Evolutionary conservation across 2,113 vertebrate genomes (phyloP).

Genomic region (Dicaeum eximium): DNA sequence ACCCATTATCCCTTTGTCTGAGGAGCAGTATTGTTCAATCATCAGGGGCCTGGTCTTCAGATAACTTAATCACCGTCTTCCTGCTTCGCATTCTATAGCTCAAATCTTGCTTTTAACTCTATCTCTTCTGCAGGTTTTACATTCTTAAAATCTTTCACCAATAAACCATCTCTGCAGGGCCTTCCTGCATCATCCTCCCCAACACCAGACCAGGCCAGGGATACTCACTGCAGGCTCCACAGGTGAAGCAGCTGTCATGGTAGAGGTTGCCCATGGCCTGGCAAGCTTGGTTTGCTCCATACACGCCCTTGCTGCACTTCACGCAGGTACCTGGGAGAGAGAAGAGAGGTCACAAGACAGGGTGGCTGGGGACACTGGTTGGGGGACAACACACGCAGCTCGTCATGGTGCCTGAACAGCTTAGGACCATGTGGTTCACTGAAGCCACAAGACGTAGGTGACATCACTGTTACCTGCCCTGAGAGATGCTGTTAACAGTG

Average conservation of each 20-base stretch:
- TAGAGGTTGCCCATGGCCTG: conserved; percentile 97
- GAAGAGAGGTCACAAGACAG: neutral
- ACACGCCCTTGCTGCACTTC: conserved; percentile 90
- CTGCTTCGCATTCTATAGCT: too few relatives aligned
- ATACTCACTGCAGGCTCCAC: conserved; percentile 93
- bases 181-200: too few relatives aligned
- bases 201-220: neutral
- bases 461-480: accelerated
- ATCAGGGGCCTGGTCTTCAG: too few relatives aligned
- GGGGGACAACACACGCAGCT: neutral
- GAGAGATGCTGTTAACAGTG: neutral
- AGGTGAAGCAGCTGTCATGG: conserved; percentile 93
- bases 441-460: neutral
- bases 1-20: too few relatives aligned
- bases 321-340: conserved; percentile 82
- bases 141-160: too few relatives aligned
- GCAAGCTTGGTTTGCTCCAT: conserved; percentile 91
- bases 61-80: too few relatives aligned
- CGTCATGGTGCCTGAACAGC: neutral
- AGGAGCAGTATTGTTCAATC: too few relatives aligned
- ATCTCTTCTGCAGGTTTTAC: too few relatives aligned
- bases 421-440: accelerated
- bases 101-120: too few relatives aligned
- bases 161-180: too few relatives aligned
- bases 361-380: neutral